Conservation (phyloP, 37 sponge, comb jelly and placozoan species). For the Hexactinellida sp. region DNA sequence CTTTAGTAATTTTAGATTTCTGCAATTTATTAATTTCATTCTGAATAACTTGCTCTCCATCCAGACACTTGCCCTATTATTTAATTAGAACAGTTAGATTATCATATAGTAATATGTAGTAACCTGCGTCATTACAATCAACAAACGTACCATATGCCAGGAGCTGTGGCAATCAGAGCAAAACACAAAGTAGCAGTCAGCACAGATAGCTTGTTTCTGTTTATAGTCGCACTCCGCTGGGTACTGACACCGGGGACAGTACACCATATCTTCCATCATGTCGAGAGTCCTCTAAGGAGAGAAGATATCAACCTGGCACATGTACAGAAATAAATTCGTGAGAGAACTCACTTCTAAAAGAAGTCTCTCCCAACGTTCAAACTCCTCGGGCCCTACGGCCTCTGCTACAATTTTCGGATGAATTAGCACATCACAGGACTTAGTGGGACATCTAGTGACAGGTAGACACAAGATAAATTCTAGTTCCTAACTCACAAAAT, state of each 20-base stretch:
- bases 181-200: constrained; percentile 16
- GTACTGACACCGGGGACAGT: constrained; percentile 26
- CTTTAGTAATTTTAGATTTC: constrained; percentile 6
- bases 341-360: background rate
- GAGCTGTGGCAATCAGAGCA: constrained; percentile 7
- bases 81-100: no score
- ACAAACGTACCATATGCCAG: constrained; percentile 24
- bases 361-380: constrained; percentile 29
- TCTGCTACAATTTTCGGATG: constrained; percentile 2
- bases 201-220: constrained; percentile 11
- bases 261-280: constrained; percentile 27
- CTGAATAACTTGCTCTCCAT: constrained; percentile 7
- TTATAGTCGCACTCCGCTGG: constrained; percentile 19
- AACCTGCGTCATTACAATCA: background rate
- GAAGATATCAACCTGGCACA: background rate
- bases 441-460: constrained; percentile 22
- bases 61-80: background rate
- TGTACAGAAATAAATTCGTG: background rate
- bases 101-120: background rate
- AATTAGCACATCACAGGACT: constrained; percentile 6
- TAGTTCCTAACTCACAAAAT: background rate
- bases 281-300: constrained; percentile 18
- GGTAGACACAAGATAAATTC: no score
- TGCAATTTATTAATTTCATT: background rate
- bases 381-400: constrained; percentile 14